A percentile compares a stretch with the other conserved stretches of the same genome.
phyloP scores from a whole-genome alignment of 1,140 invertebrate genomes.

The Chrysoperla carnea region DNA sequence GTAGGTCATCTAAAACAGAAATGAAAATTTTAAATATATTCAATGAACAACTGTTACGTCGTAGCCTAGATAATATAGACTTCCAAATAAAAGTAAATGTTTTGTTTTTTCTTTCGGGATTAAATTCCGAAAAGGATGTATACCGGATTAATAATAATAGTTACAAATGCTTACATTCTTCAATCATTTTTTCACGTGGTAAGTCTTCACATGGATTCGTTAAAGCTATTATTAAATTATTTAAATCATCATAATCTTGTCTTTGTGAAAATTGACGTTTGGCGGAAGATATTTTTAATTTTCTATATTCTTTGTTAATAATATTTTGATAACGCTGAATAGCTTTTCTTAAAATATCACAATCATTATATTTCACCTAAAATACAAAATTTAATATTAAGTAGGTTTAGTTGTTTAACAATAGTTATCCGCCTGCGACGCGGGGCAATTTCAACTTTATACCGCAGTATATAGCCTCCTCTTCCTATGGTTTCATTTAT shows the following conservation, averaged over 20 bases:
- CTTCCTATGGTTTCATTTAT: too few relatives aligned
- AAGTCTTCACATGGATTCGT: conserved; percentile 30
- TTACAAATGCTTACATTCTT: conserved; percentile 46
- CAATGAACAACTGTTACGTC: neutral
- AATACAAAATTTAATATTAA: too few relatives aligned
- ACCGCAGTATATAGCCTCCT: too few relatives aligned
- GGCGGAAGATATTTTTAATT: conserved; percentile 17
- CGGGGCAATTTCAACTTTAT: too few relatives aligned
- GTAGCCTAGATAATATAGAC: too few relatives aligned
- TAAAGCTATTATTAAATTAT: conserved; percentile 29
- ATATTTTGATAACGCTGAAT: conserved; percentile 32
- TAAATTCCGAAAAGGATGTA: too few relatives aligned
- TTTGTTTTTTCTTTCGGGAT: too few relatives aligned
- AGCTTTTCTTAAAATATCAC: conserved; percentile 35
- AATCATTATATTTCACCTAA: conserved; percentile 21
- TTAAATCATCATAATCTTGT: conserved; percentile 16
- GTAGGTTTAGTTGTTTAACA: too few relatives aligned
- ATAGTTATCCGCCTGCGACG: too few relatives aligned
- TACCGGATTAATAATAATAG: too few relatives aligned
- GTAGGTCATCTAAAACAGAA: conserved; percentile 19
- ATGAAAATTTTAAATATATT: neutral
- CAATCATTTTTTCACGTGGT: conserved; percentile 47
- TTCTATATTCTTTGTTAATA: conserved; percentile 19
- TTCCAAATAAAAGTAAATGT: too few relatives aligned
- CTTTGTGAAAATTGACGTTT: conserved; percentile 6